Base-by-base conservation (phyloP, 2,113 vertebrate genomes). In the Anarrhichthys ocellatus region DNA sequence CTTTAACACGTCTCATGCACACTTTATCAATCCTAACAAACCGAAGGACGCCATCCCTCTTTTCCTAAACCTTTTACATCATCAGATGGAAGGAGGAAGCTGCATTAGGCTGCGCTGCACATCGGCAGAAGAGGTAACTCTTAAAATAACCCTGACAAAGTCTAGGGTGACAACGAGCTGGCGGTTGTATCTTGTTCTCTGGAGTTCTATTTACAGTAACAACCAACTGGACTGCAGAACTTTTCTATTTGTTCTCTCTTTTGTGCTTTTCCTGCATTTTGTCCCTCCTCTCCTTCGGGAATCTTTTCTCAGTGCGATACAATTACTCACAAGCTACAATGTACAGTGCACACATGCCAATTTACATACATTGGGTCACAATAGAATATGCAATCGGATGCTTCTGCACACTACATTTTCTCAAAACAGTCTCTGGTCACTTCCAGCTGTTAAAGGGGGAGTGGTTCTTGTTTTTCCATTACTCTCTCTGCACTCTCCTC, bases 381-480 rank as follows among this genome's bases (percentile, higher is more conserved):
- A 38, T 20, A 29, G 9, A 27, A n/a, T 38, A 20, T 64, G 27
- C 32, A 62, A 2, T 9, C 15, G 65, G 42, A 24, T 42, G 52
- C 34, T 10, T 17, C 46, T 18, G 20, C 9, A 56, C 48, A 20
- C 24, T 50, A 52, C 58, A 76, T 56, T 61, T 54, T 27, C 52
- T 38, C 68, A 67, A 66, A 75, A 63, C 59, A 20, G 68, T 40
- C 36, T 80, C 72, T 77, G 75, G 65, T 68, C 52, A 64, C 71
- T 70, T 81, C 79, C 63, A 73, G 0, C 59, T 74, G 81, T 78
- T 81, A 7, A 6, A 52, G 3, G 34, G n/a, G 27, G 38, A 15
- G 29, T 8, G 17, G 24, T 56, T 38, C n/a, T 78, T 76, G 75
- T 80, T 86, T 84, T 87, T 77, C 48, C 64, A 67, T 80, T 74